These are phyloP conservation scores for Pangasius larnaudii DNA, from an alignment of 2,797 vertebrate species.

Conservation along the genomic window DNA sequence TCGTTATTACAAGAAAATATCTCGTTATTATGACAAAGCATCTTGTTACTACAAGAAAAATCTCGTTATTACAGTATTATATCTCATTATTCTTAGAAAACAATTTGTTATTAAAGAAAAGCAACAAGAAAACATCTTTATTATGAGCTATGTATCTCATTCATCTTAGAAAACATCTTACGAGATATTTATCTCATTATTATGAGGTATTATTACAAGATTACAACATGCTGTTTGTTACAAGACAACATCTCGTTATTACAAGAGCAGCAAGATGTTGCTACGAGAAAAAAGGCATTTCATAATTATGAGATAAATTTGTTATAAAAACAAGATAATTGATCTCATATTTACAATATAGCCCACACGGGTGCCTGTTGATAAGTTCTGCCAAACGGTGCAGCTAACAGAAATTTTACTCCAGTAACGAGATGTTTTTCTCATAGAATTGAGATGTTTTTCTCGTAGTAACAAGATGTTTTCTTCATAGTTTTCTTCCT, in stretches of 20 bases:
- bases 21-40: not conserved
- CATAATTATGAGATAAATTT: not conserved
- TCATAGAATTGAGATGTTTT: not conserved
- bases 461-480: not conserved
- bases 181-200: not conserved
- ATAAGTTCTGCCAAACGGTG: not conserved
- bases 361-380: not conserved
- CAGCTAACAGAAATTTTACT: not conserved
- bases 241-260: not conserved
- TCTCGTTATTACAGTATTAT: no score
- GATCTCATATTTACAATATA: not conserved
- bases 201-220: not conserved
- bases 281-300: not conserved
- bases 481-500: not conserved
- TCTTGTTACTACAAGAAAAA: not conserved
- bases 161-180: not conserved
- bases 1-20: not conserved
- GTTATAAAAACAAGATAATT: not conserved
- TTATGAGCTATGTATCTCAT: not conserved
- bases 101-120: no score
- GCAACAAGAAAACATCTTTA: not conserved
- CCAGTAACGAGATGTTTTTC: not conserved
- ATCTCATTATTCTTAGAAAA: no score
- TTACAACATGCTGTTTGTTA: not conserved
- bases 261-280: not conserved